phyloP scores from a whole-genome alignment of 2,113 vertebrate species.

The Sinocyclocheilus rhinocerous region DNA sequence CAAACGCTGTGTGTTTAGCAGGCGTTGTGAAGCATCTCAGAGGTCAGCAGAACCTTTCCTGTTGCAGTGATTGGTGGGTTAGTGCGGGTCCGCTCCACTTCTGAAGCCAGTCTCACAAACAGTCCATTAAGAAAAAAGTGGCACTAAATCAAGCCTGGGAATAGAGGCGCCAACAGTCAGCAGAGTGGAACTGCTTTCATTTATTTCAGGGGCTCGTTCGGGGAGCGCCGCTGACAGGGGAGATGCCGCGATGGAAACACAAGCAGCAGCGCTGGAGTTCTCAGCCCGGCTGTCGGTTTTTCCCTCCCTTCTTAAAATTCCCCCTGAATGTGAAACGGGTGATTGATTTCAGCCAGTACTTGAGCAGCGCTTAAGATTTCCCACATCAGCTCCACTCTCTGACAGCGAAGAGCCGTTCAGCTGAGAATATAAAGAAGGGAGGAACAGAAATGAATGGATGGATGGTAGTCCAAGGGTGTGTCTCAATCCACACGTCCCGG shows the following conservation, averaged over 20 bases:
- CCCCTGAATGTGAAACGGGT: slow-evolving; percentile 11
- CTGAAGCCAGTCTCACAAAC: slow-evolving; percentile 56
- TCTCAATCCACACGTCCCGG: neutral
- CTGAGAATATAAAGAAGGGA: slow-evolving; percentile 14
- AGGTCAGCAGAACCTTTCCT: slow-evolving; percentile 15
- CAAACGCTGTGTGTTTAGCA: neutral
- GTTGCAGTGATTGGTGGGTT: slow-evolving; percentile 47
- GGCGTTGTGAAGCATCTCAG: neutral
- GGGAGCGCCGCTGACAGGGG: slow-evolving; percentile 51
- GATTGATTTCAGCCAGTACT: slow-evolving; percentile 26
- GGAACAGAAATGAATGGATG: neutral
- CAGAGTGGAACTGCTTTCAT: slow-evolving; percentile 61
- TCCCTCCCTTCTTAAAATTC: neutral
- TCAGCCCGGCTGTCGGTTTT: slow-evolving; percentile 11
- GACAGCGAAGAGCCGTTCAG: neutral
- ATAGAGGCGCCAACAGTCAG: slow-evolving; percentile 49
- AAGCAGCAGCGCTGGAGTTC: slow-evolving; percentile 29
- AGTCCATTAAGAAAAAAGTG: slow-evolving; percentile 58
- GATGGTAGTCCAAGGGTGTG: neutral
- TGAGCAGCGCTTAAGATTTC: neutral
- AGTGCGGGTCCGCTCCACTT: neutral
- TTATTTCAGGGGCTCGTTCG: slow-evolving; percentile 51
- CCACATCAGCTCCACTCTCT: neutral
- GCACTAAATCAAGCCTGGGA: slow-evolving; percentile 56
- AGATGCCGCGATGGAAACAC: slow-evolving; percentile 47